phyloP scores from a whole-genome alignment of 2,888 invertebrate species.

The Cerastoderma edule region DNA sequence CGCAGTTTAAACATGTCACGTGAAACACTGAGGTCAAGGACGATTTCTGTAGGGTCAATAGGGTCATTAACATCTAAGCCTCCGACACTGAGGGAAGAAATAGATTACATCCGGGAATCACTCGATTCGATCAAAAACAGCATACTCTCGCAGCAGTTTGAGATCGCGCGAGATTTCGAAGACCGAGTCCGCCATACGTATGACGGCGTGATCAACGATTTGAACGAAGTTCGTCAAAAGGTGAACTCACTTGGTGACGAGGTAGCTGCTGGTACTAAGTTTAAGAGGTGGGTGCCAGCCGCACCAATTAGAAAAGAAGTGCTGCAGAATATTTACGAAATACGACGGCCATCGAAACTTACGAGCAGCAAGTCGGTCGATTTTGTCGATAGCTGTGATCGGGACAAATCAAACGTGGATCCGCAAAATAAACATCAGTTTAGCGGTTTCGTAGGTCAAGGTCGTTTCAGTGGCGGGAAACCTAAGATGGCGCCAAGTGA shows the following conservation, averaged over 20 bases:
- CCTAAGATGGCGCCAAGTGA: constrained; percentile 20
- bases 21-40: constrained; percentile 2
- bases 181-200: constrained; percentile 48
- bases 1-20: constrained; percentile 6
- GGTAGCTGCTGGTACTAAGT: constrained; percentile 31
- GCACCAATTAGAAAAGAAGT: constrained; percentile 31
- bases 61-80: constrained; percentile 17
- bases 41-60: constrained; percentile 22
- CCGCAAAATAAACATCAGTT: background rate
- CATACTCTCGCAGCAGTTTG: constrained; percentile 42
- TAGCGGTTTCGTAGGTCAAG: constrained; percentile 13
- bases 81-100: constrained; percentile 31
- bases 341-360: constrained; percentile 29
- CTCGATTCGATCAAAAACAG: constrained; percentile 38
- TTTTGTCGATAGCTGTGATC: constrained; percentile 41
- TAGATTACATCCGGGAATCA: constrained; percentile 41
- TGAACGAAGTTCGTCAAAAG: constrained; percentile 45
- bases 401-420: background rate
- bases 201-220: constrained; percentile 51
- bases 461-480: constrained; percentile 23
- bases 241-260: constrained; percentile 45
- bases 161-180: constrained; percentile 51
- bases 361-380: constrained; percentile 51
- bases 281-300: constrained; percentile 40
- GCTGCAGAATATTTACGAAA: constrained; percentile 24